Base-by-base conservation (phyloP, 2,797 vertebrate genomes). In the Sebastes itinus region DNA sequence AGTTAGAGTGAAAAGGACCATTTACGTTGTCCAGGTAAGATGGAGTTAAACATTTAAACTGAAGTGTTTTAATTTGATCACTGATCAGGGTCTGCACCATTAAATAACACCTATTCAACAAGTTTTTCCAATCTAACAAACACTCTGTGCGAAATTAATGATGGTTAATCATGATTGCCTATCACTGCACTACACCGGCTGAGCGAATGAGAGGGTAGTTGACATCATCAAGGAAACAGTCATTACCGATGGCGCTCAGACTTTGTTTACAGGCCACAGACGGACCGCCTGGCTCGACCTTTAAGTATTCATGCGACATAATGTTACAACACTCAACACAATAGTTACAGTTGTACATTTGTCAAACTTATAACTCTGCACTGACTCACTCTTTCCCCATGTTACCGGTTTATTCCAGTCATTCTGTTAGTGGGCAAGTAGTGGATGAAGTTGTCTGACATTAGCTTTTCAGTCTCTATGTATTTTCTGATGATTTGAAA, bases 221-320 rank as follows among this genome's bases (percentile, higher is more conserved):
- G 35, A 76, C 61, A 62, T 75, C 84, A 42, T 68, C 55, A 71
- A 60, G 75, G 81, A 64, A 77, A 78, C 54, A 22, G 16, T 56
- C 35, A 9, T 68, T 58, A 56, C 63, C 52, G 9, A 66, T 42
- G 62, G 23, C 23, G 35, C 52, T 59, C 52, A 22, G 58, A 58
- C 27, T 3, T 60, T 82, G 42, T 81, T 85, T 35, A 64, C 65
- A 55, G 61, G 12, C 22, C 49, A 33, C 28, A 72, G 32, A 75
- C 5, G 1, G 49, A 46, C 42, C 42, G 42, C 27, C 71, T 33
- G 28, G 54, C 33, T 66, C n/a, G 23, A 78, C 81, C 3, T 73
- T 54, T 54, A 54, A 60, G 66, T 52, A 38, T 12, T 23, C 30
- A n/a, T 33, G 25, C 73, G 49, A 30, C 38, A 60, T 58, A n/a